Percentiles rank a stretch among this genome's conserved stretches.
Evolutionary conservation across 37 sponge, comb jelly and placozoan genomes (phyloP).

Genomic region (Ephydatia muelleri): DNA sequence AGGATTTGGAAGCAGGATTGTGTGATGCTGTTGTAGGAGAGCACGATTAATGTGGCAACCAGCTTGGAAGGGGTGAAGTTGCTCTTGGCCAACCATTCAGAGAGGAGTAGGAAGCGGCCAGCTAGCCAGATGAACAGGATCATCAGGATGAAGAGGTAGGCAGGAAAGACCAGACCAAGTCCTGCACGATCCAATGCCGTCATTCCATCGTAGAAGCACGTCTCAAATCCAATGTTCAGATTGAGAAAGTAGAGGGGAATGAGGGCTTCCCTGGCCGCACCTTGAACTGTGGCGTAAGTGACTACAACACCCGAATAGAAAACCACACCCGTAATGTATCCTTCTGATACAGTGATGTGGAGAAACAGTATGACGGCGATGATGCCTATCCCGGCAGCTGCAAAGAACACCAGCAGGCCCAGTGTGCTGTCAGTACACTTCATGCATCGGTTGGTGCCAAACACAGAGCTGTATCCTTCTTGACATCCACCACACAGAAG

Average conservation of each 20-base stretch:
- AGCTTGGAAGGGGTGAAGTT: conserved; percentile 24
- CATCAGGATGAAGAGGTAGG: conserved; percentile 57
- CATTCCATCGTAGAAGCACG: conserved; percentile 65
- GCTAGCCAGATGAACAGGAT: conserved; percentile 23
- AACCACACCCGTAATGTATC: conserved; percentile 44
- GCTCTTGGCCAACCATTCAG: conserved; percentile 2
- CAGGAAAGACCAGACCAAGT: conserved; percentile 41
- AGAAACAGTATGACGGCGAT: conserved; percentile 13
- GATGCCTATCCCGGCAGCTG: conserved; percentile 24
- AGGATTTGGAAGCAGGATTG: conserved; percentile 31
- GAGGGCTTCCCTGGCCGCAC: no score
- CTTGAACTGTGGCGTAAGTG: neutral
- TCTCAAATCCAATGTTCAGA: conserved; percentile 35
- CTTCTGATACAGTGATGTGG: conserved; percentile 37
- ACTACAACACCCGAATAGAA: conserved; percentile 44
- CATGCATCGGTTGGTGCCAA: conserved; percentile 45
- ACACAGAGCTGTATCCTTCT: conserved; percentile 18
- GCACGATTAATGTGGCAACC: conserved; percentile 37
- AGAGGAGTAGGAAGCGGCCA: neutral
- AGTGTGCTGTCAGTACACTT: conserved; percentile 23
- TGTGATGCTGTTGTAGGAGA: conserved; percentile 32
- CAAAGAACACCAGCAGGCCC: conserved; percentile 14
- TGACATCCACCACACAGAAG: conserved; percentile 47
- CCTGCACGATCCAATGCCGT: neutral
- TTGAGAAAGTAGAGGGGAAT: conserved; percentile 29